Percentiles rank a stretch among this genome's conserved stretches.
Conservation (phyloP, 30 jellyfish, hydroid and myxozoan species). For the Hydractinia echinata region DNA sequence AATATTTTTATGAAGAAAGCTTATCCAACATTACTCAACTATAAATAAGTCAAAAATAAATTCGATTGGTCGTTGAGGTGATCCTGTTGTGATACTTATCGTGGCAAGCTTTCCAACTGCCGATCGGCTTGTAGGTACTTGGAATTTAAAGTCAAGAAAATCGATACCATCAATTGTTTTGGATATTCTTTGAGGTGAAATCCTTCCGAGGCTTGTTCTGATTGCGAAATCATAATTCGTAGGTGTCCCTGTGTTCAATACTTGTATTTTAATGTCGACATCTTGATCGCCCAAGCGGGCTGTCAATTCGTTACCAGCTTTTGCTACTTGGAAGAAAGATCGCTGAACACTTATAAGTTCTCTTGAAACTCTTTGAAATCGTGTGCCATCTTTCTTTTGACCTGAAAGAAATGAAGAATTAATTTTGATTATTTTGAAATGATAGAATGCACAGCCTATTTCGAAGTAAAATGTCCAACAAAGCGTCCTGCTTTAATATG, state of each 20-base stretch:
- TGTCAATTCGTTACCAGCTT: slow-evolving; percentile 14
- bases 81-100: background rate
- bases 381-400: slow-evolving; percentile 7
- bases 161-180: background rate
- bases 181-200: background rate
- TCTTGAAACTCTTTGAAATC: slow-evolving; percentile 8
- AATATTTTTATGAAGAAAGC: no score
- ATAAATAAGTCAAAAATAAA: no score
- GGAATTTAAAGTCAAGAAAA: background rate
- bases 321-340: slow-evolving; percentile 11
- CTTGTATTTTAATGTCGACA: background rate
- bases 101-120: background rate
- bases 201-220: background rate
- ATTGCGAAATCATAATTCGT: background rate
- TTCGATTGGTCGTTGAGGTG: background rate
- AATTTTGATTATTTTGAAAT: background rate
- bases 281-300: background rate
- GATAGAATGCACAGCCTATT: background rate
- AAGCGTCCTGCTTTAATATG: no score
- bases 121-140: background rate
- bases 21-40: no score
- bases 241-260: background rate
- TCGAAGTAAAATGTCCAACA: no score
- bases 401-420: background rate
- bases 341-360: slow-evolving; percentile 1